Evolutionary conservation across 2,888 invertebrate genomes (phyloP), one percentile per base, ranked within the genome.

Genomic region (Callimorpha dominula): DNA sequence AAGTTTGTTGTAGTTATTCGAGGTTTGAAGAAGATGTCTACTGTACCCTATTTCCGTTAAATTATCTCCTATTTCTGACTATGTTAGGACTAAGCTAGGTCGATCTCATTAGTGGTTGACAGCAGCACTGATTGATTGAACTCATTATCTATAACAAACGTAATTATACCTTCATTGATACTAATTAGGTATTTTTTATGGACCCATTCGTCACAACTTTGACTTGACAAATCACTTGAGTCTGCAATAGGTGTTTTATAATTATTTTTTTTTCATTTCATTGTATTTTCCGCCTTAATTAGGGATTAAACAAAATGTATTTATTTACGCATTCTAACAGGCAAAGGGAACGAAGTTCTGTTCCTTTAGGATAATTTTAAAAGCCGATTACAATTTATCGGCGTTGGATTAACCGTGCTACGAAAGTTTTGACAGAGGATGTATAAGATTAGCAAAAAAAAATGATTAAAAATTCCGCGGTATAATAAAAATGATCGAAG

Each of bases 341-440:
- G 42, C 17, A 52, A 67, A 43, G 43, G 46, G 60, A 62, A 63
- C 5, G 31, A 68, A 72, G 43, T 68, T 68, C 46, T 52, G 62
- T 54, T 72, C 63, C 31, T 52, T 64, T 72, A 64, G 68, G 67
- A 52, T 64, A 12, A 67, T 54, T 67, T 50, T 64, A 49, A 67
- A 72, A 65, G 54, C 72, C 54, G 72, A 72, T 72, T 72, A 63
- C 63, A 67, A 67, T 68, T 72, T n/a, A 72, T 72, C 68, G 63
- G 40, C n/a, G 7, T 62, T 50, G 67, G 62, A 66, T 71, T 62
- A 71, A 67, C n/a, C 40, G 6, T 68, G 42, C 43, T 66, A 43
- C 42, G 43, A 68, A 60, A 20, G 9, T 14, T 65, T 65, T 43
- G 52, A 69, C 65, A 31, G 6, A 14, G 60, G 60, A 60, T 60